These are phyloP conservation scores for Acanthopleura granulata DNA, from an alignment of 2,888 invertebrate genomes.

Conservation along the genomic window DNA sequence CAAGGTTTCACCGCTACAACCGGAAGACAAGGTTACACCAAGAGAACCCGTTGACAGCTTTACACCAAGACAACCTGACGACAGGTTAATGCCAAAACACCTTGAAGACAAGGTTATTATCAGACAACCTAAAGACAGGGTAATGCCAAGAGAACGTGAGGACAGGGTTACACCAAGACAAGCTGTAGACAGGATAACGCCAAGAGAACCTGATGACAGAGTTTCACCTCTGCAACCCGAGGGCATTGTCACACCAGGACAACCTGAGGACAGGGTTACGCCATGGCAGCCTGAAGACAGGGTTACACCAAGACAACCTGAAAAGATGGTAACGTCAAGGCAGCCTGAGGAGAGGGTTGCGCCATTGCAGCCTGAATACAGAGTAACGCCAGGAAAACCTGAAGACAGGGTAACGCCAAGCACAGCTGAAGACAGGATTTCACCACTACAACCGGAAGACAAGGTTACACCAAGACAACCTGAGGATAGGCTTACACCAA, in stretches of 20 bases:
- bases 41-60: not conserved
- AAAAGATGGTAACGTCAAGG: not conserved
- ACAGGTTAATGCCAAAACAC: not conserved
- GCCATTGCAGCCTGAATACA: not conserved
- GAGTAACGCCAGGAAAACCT: no score
- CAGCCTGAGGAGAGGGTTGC: not conserved
- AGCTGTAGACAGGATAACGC: not conserved
- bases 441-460: not conserved
- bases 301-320: not conserved
- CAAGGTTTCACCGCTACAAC: not conserved
- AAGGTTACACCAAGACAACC: not conserved
- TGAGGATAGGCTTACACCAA: not conserved
- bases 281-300: not conserved
- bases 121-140: not conserved
- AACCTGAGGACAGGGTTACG: not conserved
- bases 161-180: not conserved
- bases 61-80: not conserved
- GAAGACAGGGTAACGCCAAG: not conserved
- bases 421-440: not conserved
- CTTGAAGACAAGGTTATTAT: not conserved
- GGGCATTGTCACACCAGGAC: not conserved
- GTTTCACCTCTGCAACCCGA: not conserved
- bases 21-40: not conserved
- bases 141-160: not conserved
- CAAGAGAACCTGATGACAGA: not conserved